Percentiles rank a stretch among this genome's conserved stretches.
Evolutionary conservation across 2,797 vertebrate species (phyloP).

Genomic region (Glyptemys insculpta): DNA sequence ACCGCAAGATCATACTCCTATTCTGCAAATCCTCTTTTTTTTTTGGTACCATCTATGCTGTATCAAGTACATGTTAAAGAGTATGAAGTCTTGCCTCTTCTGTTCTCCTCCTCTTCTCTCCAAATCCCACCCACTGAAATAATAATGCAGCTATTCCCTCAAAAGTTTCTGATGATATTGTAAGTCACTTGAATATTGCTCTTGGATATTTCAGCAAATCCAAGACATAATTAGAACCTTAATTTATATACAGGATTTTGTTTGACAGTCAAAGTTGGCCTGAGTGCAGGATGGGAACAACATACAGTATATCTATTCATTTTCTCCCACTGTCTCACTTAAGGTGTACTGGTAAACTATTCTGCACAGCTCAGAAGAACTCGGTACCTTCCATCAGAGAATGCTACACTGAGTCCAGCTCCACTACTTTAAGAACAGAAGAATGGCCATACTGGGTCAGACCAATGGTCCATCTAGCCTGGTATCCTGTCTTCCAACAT

Average conservation of each 20-base stretch:
- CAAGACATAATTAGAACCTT: background rate
- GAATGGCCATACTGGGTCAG: no score
- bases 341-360: background rate
- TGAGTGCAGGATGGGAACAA: background rate
- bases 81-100: background rate
- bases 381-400: background rate
- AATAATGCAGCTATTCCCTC: background rate
- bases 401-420: background rate
- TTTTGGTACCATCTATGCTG: background rate
- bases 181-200: no score
- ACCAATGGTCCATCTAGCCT: no score
- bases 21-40: background rate
- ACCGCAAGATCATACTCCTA: background rate
- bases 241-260: background rate
- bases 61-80: background rate
- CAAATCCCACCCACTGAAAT: background rate
- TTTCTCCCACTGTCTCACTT: background rate
- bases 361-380: background rate
- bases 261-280: background rate
- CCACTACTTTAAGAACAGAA: background rate
- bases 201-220: background rate
- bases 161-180: background rate
- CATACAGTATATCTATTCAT: fast-evolving
- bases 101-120: background rate
- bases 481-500: no score